Base-by-base conservation (phyloP, 1,140 invertebrate genomes). In the Drosophila bifasciata region DNA sequence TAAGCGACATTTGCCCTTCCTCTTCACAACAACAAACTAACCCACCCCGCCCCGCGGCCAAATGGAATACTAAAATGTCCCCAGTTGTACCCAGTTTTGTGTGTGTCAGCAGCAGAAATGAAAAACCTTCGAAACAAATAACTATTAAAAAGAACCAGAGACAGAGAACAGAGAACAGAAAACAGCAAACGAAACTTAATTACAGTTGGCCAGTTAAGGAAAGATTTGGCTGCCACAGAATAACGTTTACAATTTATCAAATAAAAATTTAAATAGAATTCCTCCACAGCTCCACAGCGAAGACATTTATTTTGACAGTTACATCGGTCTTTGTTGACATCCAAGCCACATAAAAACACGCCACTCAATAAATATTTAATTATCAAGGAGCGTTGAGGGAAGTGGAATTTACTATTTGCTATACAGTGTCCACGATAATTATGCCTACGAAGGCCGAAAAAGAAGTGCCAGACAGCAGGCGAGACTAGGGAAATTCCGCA, bases 291-390 rank as follows among this genome's bases (percentile, higher is more conserved):
- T 16, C 48, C 74, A 67, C 70, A 32, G 3, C 81, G 73, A 77
- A 80, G 68, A n/a, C n/a, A n/a, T n/a, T n/a, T 52, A 77, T 61
- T 70, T 74, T 85, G 73, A 39, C 53, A 67, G 53, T 19, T 25
- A n/a, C n/a, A n/a, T n/a, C 45, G 57, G 67, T 55, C 50, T 76
- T 67, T 56, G 59, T 70, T 63, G 59, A 43, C 44, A 13, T 36
- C 32, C 23, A 62, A 61, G 41, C 59, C 66, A 51, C 55, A 79
- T 52, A 48, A 60, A 60, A 67, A 51, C 58, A 62, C 53, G 61
- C 61, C 61, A 49, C 73, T 70, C 76, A 80, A 80, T 85, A 85
- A 85, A 85, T 85, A 85, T 85, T 86, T 80, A 85, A 86, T 77
- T 85, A 86, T 68, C 49, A 60, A 64, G 62, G 43, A 68, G 75